Evolutionary conservation across 2,888 invertebrate species (phyloP), one percentile per base, ranked within the genome.

Genomic region (Glaucopsyche alexis): DNA sequence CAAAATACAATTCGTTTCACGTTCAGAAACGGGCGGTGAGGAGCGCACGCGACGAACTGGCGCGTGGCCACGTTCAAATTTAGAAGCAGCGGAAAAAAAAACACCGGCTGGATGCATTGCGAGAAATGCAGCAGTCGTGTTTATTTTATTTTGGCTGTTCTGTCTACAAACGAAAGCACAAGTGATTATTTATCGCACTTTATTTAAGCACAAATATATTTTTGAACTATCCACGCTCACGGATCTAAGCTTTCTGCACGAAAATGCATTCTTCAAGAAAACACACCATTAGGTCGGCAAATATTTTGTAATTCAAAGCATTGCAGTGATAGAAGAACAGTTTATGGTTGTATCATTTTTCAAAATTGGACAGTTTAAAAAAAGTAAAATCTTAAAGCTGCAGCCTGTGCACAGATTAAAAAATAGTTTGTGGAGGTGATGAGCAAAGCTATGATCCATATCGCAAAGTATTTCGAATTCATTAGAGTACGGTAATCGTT

Each of bases 1-100:
- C 66, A 72, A 77, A 78, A 80, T 76, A 79, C 79, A 78, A 81
- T 80, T 81, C 79, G 80, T 81, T 81, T 84, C 72, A 72, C 80
- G 75, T 73, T 80, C 79, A 81, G 84, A 81, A 85, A 87, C 83
- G 89, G 85, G 85, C 86, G 84, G 81, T 82, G 82, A 83, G 81
- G 82, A 82, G 88, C 85, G 82, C 83, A 83, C 87, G 85, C 85
- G 87, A 83, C 80, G 83, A 81, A 91, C 91, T 91, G 91, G 90
- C 90, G 85, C 87, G 90, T 85, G 86, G 86, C 87, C 88, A 87
- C 87, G 86, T 88, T 87, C 90, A 86, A 89, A 91, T 82, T 90
- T 92, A 92, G 93, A 92, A 86, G 83, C 85, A 81, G 82, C 88
- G 86, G 86, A 88, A 87, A 87, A 86, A 86, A 84, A 83, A 84